These are phyloP conservation scores for Drosophila sproati DNA, from an alignment of 1,140 invertebrate genomes.

Conservation along the genomic window DNA sequence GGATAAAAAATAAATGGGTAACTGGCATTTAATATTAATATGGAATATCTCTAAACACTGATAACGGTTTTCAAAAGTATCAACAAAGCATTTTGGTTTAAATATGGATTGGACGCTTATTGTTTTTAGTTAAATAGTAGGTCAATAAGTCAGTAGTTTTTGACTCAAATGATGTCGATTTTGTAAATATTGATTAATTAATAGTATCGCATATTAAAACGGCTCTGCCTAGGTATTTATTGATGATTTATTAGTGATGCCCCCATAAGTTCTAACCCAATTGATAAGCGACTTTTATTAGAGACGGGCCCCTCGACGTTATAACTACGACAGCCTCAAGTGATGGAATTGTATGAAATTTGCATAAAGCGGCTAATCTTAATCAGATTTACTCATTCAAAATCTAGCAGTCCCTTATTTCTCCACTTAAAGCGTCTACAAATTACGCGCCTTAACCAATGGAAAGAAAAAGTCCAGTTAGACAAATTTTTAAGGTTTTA, in stretches of 20 bases:
- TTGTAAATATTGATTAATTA: neutral
- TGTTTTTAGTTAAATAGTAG: neutral
- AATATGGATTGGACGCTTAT: conserved; percentile 32
- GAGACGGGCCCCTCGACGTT: conserved; percentile 61
- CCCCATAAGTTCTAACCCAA: neutral
- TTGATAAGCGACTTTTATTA: conserved; percentile 36
- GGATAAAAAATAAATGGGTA: too few relatives aligned
- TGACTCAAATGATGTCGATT: neutral
- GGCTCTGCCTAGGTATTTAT: neutral
- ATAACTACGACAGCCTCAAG: too few relatives aligned
- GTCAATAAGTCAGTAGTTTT: neutral
- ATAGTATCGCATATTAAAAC: conserved; percentile 1
- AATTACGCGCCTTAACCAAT: too few relatives aligned
- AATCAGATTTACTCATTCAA: too few relatives aligned
- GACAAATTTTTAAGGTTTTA: too few relatives aligned
- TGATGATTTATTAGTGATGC: neutral
- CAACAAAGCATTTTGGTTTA: conserved; percentile 5
- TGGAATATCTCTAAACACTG: too few relatives aligned
- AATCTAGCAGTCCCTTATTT: too few relatives aligned
- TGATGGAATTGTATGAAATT: too few relatives aligned
- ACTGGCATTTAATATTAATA: too few relatives aligned
- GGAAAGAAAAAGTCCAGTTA: too few relatives aligned
- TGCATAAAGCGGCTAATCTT: too few relatives aligned
- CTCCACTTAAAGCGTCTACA: too few relatives aligned
- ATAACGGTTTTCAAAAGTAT: neutral